Evolutionary conservation across 2,888 invertebrate species (phyloP), one percentile per base, ranked within the genome.

Genomic region (Saturnia pavonia): DNA sequence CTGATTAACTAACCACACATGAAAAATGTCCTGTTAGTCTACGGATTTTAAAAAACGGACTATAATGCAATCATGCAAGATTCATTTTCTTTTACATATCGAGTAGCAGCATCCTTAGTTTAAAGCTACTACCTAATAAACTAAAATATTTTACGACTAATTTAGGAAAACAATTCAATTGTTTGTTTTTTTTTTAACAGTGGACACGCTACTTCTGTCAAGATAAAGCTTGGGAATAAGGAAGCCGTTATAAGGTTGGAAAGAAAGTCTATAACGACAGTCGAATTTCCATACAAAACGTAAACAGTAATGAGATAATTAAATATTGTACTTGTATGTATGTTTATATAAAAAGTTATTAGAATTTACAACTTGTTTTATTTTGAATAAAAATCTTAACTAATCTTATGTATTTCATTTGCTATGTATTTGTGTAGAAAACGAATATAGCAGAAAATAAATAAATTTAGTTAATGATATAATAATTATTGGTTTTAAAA

Each of bases 241-340:
- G 71, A 80, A 70, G 80, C 81, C 0, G 51, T 70, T 0, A 51
- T 87, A n/a, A 60, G 72, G 16, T 65, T 86, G 57, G 77, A 76
- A 27, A 75, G 73, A 4, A 74, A 78, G 19, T 84, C 88, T 1
- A 71, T 87, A 3, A 80, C 82, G 11, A 88, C 88, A 0, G 72
- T 87, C 2, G 88, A 87, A 71, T 74, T 87, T 42, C 42, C 63
- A 40, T 65, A 71, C 19, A 42, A 25, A 48, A 2, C n/a, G 8
- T 48, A 48, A 34, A 0, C 19, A n/a, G 9, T 25, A 8, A n/a
- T 22, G 0, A 22, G 9, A 22, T n/a, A 7, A 11, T 54, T 54
- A 45, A 22, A 43, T 40, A 27, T 6, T n/a, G 42, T 42, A 43
- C 45, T 67, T 22, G 14, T 22, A 25, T 11, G 25, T 34, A 12